These are phyloP conservation scores for Caenorhabditis panamensis DNA, from an alignment of 2,888 invertebrate genomes.

Conservation along the genomic window DNA sequence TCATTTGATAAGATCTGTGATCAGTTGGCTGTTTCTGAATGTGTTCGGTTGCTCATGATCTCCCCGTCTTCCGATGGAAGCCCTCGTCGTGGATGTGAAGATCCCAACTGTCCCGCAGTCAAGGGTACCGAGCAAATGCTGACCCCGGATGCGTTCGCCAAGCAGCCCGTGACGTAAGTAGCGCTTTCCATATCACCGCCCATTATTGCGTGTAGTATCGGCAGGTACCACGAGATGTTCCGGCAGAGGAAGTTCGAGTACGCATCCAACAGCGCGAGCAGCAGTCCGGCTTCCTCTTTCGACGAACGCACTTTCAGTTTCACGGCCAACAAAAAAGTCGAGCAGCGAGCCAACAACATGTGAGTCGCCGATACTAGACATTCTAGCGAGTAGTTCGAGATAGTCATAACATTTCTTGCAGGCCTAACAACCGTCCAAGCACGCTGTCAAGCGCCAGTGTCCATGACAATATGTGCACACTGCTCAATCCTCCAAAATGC, in stretches of 20 bases:
- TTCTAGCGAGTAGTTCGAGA: background rate
- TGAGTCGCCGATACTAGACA: slow-evolving; percentile 10
- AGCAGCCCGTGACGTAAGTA: slow-evolving; percentile 76
- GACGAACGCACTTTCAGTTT: slow-evolving; percentile 69
- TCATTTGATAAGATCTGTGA: slow-evolving; percentile 75
- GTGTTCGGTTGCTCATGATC: slow-evolving; percentile 75
- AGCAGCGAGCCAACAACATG: slow-evolving; percentile 49
- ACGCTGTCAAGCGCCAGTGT: slow-evolving; percentile 62
- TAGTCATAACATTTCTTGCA: slow-evolving; percentile 2
- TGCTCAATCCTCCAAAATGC: slow-evolving; percentile 70
- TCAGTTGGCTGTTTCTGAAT: slow-evolving; percentile 72
- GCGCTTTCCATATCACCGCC: slow-evolving; percentile 36
- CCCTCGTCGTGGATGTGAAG: slow-evolving; percentile 77
- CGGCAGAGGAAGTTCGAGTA: slow-evolving; percentile 77
- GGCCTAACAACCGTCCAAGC: slow-evolving; percentile 44
- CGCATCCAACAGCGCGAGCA: slow-evolving; percentile 73
- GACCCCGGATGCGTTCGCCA: slow-evolving; percentile 79
- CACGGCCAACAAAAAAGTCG: slow-evolving; percentile 56
- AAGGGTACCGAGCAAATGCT: slow-evolving; percentile 77
- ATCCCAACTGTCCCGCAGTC: slow-evolving; percentile 78
- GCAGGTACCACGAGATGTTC: slow-evolving; percentile 79
- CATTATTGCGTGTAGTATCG: slow-evolving; percentile 32
- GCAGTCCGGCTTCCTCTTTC: slow-evolving; percentile 72
- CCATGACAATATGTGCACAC: slow-evolving; percentile 71
- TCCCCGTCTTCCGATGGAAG: slow-evolving; percentile 78